A percentile compares a stretch with the other conserved stretches of the same genome.
Evolutionary conservation across 2,797 vertebrate genomes (phyloP).

Genomic region (Eutrigla gurnardus): DNA sequence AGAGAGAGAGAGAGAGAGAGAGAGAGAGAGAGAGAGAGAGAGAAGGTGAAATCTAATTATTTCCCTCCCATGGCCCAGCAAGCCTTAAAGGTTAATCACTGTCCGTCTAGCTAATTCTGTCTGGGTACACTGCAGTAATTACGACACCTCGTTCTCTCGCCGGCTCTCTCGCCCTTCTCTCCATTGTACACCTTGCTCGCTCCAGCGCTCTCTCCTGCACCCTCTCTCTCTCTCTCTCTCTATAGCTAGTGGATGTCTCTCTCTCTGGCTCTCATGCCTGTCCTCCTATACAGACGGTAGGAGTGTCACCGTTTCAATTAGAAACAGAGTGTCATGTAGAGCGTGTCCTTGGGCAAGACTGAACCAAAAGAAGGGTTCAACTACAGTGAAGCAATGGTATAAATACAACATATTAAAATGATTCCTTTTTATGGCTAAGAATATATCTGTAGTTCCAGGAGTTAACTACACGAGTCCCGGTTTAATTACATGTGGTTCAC

Average conservation of each 20-base stretch:
- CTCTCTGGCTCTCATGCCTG: not conserved
- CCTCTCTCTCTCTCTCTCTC: constrained; percentile 27
- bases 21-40: constrained; percentile 24
- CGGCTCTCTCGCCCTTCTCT: constrained; percentile 22
- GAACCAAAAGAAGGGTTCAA: too few species aligned
- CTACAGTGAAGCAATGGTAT: too few species aligned
- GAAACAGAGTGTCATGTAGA: too few species aligned
- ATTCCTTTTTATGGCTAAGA: too few species aligned
- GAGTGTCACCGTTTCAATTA: too few species aligned
- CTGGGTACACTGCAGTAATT: constrained; percentile 79
- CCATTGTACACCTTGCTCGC: constrained; percentile 42
- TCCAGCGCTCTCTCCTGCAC: constrained; percentile 17
- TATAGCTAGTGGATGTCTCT: constrained; percentile 25
- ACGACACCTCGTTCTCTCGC: constrained; percentile 60
- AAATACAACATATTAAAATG: too few species aligned
- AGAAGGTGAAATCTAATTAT: constrained; percentile 78
- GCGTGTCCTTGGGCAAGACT: too few species aligned
- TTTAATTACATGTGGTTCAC: too few species aligned
- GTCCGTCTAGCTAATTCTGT: constrained; percentile 79
- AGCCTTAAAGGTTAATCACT: constrained; percentile 86
- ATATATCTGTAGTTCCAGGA: too few species aligned
- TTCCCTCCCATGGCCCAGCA: constrained; percentile 77
- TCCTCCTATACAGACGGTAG: not conserved
- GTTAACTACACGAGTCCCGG: too few species aligned
- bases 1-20: constrained; percentile 15